Percentiles rank a stretch among this genome's conserved stretches.
Evolutionary conservation across 2,113 vertebrate species (phyloP).

Genomic region (Leptobrachium ailaonicum): DNA sequence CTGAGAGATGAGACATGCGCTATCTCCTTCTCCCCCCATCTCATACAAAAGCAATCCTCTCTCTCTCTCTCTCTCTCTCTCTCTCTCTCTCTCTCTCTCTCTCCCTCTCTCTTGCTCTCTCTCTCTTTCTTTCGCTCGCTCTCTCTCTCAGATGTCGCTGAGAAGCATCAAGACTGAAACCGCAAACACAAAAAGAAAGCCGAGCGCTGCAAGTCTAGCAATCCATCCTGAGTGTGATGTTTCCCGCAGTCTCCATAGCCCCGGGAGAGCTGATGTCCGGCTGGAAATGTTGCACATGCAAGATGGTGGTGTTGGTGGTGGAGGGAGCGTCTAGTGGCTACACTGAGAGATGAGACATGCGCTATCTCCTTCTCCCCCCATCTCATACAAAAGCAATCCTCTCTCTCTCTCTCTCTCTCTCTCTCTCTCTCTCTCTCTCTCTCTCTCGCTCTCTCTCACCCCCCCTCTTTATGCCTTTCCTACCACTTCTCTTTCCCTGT

Average conservation of each 20-base stretch:
- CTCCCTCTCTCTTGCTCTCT: conserved; percentile 64
- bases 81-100: conserved; percentile 66
- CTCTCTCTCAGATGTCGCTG: conserved; percentile 73
- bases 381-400: conserved; percentile 1
- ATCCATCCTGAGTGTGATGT: conserved; percentile 71
- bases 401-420: conserved; percentile 60
- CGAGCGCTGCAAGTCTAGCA: conserved; percentile 60
- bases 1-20: too few species aligned
- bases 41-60: too few species aligned
- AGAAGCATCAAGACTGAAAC: conserved; percentile 83
- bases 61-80: conserved; percentile 64
- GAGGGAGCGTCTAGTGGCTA: conserved; percentile 73
- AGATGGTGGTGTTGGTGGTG: conserved; percentile 76
- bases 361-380: conserved; percentile 62
- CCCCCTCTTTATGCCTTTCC: neutral
- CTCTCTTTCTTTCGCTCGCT: conserved; percentile 56
- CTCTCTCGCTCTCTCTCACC: conserved; percentile 55
- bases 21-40: too few species aligned
- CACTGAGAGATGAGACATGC: conserved; percentile 82
- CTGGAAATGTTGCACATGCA: conserved; percentile 80
- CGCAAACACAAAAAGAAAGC: conserved; percentile 49
- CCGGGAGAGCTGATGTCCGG: conserved; percentile 79
- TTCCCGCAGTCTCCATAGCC: conserved; percentile 89
- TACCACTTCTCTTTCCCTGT: conserved; percentile 5
- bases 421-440: conserved; percentile 62